Evolutionary conservation across 1,140 invertebrate genomes (phyloP), one percentile per base, ranked within the genome.

Genomic region (Temnothorax curvispinosus): DNA sequence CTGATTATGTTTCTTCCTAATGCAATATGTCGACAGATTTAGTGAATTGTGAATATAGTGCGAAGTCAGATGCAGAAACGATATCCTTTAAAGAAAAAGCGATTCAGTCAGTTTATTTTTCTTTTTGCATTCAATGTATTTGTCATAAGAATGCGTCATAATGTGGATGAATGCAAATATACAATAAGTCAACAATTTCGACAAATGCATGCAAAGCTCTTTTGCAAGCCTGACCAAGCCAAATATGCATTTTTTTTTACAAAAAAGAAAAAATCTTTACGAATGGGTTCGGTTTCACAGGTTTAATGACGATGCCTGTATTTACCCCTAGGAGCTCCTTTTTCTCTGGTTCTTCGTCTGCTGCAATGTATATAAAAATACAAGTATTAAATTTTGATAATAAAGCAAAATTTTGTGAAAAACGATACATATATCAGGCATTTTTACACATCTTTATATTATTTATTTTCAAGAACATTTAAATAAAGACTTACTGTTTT

Each of bases 311-410:
- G 93, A 91, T 91, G 94, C 94, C 94, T 92, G 95, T 95, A 95
- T 95, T 95, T 95, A 95, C 95, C 94, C 94, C 94, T 86, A 95
- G 94, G 88, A 95, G 94, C 78, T 95, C 94, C 93, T 95, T 95
- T 89, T 95, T 95, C 89, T 95, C 95, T 85, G 93, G 87, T 85
- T 95, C 94, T 81, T 95, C 95, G 60, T 95, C 95, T 93, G 93
- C 92, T 94, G 92, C 18, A 93, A 94, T 77, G 88, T 65, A 88
- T 3, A 85, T 27, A 74, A 47, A 65, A 74, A 21, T 56, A 80
- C 32, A 38, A 56, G 47, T 47, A 47, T 80, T 80, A 65, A 80
- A 52, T 78, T 32, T n/a, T 18, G 2, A 11, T 44, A 15, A 1
- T 35, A 18, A 64, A 27, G 8, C 13, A 60, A 77, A 77, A n/a